phyloP scores from a whole-genome alignment of 2,888 invertebrate genomes.

The Hemicrepidius hirtus region DNA sequence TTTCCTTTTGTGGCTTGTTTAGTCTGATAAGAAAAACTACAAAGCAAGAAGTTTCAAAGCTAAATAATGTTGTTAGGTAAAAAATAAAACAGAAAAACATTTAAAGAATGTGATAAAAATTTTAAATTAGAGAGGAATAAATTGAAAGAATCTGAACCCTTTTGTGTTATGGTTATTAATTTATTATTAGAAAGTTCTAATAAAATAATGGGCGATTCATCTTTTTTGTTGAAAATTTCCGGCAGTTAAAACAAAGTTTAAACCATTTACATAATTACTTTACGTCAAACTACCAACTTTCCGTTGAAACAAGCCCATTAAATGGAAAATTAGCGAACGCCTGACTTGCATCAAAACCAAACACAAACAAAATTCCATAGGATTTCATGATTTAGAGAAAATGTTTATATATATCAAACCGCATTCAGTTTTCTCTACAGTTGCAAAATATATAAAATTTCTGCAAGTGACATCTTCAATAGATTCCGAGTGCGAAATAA shows the following conservation, averaged over 20 bases:
- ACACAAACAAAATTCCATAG: conserved; percentile 7
- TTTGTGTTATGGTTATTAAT: neutral
- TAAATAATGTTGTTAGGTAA: too few relatives aligned
- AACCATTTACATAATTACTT: conserved; percentile 30
- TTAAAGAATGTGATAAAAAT: too few relatives aligned
- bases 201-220: conserved; percentile 2
- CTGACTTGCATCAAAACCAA: conserved; percentile 9
- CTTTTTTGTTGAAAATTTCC: neutral
- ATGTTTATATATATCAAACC: conserved; percentile 1
- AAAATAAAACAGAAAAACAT: too few relatives aligned
- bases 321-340: conserved; percentile 32
- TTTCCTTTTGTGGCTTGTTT: too few relatives aligned
- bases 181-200: neutral
- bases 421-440: neutral
- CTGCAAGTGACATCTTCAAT: conserved; percentile 46
- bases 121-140: too few relatives aligned
- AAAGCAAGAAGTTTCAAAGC: too few relatives aligned
- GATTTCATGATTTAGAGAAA: conserved; percentile 12
- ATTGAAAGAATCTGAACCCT: too few relatives aligned
- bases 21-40: too few relatives aligned
- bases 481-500: conserved; percentile 40
- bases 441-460: conserved; percentile 41
- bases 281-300: conserved; percentile 29
- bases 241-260: conserved; percentile 2
- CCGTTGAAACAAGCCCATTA: conserved; percentile 34